A percentile compares a stretch with the other conserved stretches of the same genome.
Conservation (phyloP, 1,140 invertebrate genomes). For the Ceratoteleas bidentatus region DNA sequence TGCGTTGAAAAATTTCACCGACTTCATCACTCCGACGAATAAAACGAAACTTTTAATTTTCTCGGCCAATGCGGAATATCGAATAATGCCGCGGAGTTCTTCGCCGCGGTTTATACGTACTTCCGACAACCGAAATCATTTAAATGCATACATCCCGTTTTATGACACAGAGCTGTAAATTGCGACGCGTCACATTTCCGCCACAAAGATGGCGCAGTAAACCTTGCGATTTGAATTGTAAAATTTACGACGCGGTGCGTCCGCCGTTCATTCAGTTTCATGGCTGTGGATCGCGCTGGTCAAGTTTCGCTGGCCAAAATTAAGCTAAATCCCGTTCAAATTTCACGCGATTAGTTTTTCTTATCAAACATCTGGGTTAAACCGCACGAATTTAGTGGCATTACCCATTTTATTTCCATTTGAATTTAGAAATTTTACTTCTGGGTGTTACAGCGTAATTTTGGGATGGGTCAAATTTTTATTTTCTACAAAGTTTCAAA, state of each 20-base stretch:
- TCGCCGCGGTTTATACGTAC: too few relatives aligned
- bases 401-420: background rate
- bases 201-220: slow-evolving; percentile 4
- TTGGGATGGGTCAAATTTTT: too few relatives aligned
- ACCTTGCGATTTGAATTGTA: slow-evolving; percentile 14
- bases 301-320: slow-evolving; percentile 2
- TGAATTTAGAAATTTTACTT: too few relatives aligned
- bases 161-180: background rate
- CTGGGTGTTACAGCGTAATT: too few relatives aligned
- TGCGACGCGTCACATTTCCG: background rate
- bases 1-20: too few relatives aligned
- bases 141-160: slow-evolving; percentile 5
- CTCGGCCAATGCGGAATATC: too few relatives aligned
- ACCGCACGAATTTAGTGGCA: background rate
- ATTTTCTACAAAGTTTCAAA: too few relatives aligned
- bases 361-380: slow-evolving; percentile 1
- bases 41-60: too few relatives aligned
- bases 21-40: too few relatives aligned
- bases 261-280: slow-evolving; percentile 8
- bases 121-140: background rate
- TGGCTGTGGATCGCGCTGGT: slow-evolving; percentile 7
- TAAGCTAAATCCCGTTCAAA: slow-evolving; percentile 8
- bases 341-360: background rate
- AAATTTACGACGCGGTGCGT: slow-evolving; percentile 8
- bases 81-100: too few relatives aligned